A percentile compares a stretch with the other conserved stretches of the same genome.
These are phyloP conservation scores for Onthophagus sagittarius DNA, from an alignment of 2,888 invertebrate species.

Conservation along the genomic window DNA sequence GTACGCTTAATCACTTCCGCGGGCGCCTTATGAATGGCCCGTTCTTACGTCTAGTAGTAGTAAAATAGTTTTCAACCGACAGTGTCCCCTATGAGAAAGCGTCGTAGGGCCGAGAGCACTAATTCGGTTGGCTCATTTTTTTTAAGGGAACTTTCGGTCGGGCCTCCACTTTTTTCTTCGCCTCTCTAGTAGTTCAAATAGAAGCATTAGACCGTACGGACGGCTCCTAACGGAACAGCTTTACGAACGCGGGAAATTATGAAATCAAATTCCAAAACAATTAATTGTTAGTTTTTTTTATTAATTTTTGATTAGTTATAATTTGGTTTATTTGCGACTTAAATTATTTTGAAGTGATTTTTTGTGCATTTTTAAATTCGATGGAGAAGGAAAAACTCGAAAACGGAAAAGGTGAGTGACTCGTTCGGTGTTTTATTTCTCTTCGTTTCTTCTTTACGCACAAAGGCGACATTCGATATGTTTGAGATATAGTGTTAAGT, in stretches of 20 bases:
- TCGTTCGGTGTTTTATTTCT: background rate
- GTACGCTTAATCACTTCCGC: background rate
- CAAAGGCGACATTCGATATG: background rate
- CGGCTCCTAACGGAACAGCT: conserved; percentile 26
- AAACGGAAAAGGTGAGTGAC: conserved; percentile 39
- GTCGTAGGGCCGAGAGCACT: conserved; percentile 30
- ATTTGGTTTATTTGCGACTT: conserved; percentile 1
- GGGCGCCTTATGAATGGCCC: background rate
- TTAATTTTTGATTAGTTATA: background rate
- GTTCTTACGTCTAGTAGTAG: background rate
- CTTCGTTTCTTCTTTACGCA: background rate
- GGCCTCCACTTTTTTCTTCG: conserved; percentile 41
- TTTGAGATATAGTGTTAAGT: background rate
- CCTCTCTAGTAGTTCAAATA: conserved; percentile 38
- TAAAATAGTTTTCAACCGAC: conserved; percentile 25
- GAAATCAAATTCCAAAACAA: background rate
- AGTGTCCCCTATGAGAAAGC: conserved; percentile 36
- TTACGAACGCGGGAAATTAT: conserved; percentile 29
- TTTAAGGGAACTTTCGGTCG: conserved; percentile 38
- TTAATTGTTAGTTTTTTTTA: background rate
- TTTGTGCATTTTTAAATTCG: conserved; percentile 24
- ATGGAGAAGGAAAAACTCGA: conserved; percentile 38
- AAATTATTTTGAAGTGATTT: conserved; percentile 22
- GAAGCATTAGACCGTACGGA: conserved; percentile 37
- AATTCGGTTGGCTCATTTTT: conserved; percentile 3